Evolutionary conservation across 2,888 invertebrate species (phyloP).

Genomic region (Heteropelma amictum): DNA sequence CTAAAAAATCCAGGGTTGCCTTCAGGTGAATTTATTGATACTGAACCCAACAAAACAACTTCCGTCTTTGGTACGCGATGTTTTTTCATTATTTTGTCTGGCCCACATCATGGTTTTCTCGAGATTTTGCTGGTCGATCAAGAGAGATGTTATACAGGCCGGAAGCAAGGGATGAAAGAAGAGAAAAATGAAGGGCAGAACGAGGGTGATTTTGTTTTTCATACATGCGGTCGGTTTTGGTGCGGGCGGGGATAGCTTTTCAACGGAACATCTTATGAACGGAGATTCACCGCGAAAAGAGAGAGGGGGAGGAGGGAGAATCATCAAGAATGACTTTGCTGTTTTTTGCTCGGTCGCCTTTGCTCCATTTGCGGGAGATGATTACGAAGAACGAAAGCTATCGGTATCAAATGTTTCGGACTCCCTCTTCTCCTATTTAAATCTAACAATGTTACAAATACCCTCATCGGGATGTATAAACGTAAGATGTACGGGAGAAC

Average conservation of each 20-base stretch:
- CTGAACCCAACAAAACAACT: too few relatives aligned
- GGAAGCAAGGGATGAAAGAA: too few relatives aligned
- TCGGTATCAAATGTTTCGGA: constrained; percentile 61
- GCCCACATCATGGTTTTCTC: too few relatives aligned
- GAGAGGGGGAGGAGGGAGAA: constrained; percentile 26
- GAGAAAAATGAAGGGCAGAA: too few relatives aligned
- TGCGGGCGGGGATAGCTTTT: constrained; percentile 4
- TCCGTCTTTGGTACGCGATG: too few relatives aligned
- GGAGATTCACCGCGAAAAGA: background rate
- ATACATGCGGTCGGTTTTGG: constrained; percentile 15
- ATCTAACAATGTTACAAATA: constrained; percentile 71
- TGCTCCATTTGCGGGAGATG: constrained; percentile 35
- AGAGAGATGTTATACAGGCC: too few relatives aligned
- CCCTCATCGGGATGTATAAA: constrained; percentile 67
- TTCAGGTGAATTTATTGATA: too few relatives aligned
- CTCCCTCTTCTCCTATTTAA: constrained; percentile 65
- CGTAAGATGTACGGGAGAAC: constrained; percentile 62
- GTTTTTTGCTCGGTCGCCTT: constrained; percentile 37
- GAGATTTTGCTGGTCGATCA: too few relatives aligned
- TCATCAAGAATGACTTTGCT: constrained; percentile 53
- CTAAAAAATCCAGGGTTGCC: too few relatives aligned
- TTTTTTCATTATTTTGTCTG: too few relatives aligned
- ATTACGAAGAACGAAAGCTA: constrained; percentile 50
- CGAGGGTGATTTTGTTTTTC: too few relatives aligned
- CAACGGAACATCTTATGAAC: constrained; percentile 40